These are phyloP conservation scores for Drosophila tristis DNA, from an alignment of 1,140 invertebrate species.

Conservation along the genomic window DNA sequence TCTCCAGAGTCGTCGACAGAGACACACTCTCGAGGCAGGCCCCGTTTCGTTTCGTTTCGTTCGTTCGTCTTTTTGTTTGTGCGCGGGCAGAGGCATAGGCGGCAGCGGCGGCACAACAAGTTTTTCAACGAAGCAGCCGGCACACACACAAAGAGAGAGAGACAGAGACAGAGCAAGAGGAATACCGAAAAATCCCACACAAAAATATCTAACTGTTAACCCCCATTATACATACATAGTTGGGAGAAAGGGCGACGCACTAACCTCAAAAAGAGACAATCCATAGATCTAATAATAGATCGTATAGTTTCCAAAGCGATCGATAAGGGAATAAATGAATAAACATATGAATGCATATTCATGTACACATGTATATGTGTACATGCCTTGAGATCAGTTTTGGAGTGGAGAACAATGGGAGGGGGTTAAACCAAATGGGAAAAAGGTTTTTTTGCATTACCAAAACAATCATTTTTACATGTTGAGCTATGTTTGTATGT, in stretches of 20 bases:
- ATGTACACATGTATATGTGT: neutral
- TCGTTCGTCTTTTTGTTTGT: constrained; percentile 11
- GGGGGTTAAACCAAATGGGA: too few relatives aligned
- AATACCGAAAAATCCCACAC: constrained; percentile 31
- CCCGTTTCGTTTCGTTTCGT: constrained; percentile 65
- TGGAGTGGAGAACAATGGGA: too few relatives aligned
- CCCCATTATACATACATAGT: constrained; percentile 37
- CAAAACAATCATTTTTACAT: too few relatives aligned
- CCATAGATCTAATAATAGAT: neutral
- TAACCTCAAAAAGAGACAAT: too few relatives aligned
- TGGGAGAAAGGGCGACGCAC: neutral
- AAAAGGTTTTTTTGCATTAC: too few relatives aligned
- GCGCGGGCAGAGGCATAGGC: too few relatives aligned
- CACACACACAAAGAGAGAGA: constrained; percentile 3
- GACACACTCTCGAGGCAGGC: constrained; percentile 65
- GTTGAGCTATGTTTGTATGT: constrained; percentile 26
- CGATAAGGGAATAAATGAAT: neutral
- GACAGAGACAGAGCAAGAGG: constrained; percentile 4
- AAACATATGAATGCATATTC: neutral
- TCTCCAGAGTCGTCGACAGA: constrained; percentile 66
- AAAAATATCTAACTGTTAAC: constrained; percentile 56
- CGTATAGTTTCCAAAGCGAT: neutral
- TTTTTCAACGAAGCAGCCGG: constrained; percentile 61
- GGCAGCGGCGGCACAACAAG: constrained; percentile 66
- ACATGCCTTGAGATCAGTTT: too few relatives aligned